Evolutionary conservation across 2,113 vertebrate species (phyloP), one percentile per base, ranked within the genome.

Genomic region (Pseudolaguvia tuberculata): DNA sequence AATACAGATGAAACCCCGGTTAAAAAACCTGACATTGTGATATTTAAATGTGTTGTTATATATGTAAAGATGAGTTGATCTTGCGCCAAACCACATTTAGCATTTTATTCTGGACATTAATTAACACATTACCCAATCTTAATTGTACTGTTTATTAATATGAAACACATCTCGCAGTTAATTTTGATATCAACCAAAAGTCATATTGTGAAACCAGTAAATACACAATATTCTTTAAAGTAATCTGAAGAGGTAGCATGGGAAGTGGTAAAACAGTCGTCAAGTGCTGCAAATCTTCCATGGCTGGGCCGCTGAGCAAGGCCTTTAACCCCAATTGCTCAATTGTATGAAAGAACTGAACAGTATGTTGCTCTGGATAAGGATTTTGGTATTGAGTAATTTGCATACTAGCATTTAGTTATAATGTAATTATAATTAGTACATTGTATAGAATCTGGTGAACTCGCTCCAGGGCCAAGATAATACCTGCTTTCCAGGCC

Each of bases 401-500:
- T n/a, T 61, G 29, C 29, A 20, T 29, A 35, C 17, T 35, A 31
- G 27, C 3, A 5, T n/a, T 10, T 20, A n/a, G n/a, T n/a, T n/a
- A n/a, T 13, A n/a, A 61, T 39, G 31, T 35, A 35, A 35, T n/a
- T n/a, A n/a, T n/a, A n/a, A n/a, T n/a, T 5, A 62, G 59, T 35
- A 9, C 23, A 21, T 21, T 21, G 35, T 63, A 6, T 23, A 21
- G n/a, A 65, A 65, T 23, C 7, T 63, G 10, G 23, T 18, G 10
- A 15, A 31, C 25, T 68, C 0, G 15, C 21, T 47, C 7, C 39
- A 47, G 20, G 62, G 21, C 39, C 35, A 13, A 7, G 17, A 50
- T 53, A 42, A 58, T 78, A 97, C 95, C 96, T 89, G 84, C 86
- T 93, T 82, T 98, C 95, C 86, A 98, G 84, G 18, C 95, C 93